Base-by-base conservation (phyloP, 1,140 invertebrate genomes). In the Sinonovacula constricta region DNA sequence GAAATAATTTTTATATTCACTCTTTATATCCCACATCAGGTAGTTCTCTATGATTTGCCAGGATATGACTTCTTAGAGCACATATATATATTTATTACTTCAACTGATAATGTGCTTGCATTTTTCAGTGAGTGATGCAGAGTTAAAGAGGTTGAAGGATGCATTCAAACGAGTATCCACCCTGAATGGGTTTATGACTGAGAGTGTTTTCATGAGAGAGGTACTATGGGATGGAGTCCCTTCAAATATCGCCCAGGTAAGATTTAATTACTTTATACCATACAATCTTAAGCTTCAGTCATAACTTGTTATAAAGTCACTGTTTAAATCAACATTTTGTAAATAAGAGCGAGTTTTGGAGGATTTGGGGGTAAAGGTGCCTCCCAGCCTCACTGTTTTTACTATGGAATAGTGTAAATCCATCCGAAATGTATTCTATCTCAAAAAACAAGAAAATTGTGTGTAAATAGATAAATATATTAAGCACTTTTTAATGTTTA, bases 141-240 rank as follows among this genome's bases (percentile, higher is more conserved):
- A 97, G 90, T 91, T 95, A 79, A 94, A 94, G 87, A 92, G 96
- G 72, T 92, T 97, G 49, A 94, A 94, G 86, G 96, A 97, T 91
- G 95, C 96, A 34, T 97, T 97, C 89, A 96, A 96, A 88, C 93
- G 95, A 85, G 93, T 94, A 79, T 94, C 95, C 28, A 94, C 94
- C 67, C 91, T 94, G 33, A 94, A 93, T 85, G 94, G 94, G 36
- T 92, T 93, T 71, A 93, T 97, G 87, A 94, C 94, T 69, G 93
- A 95, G 80, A 93, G 93, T 82, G 93, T 94, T 1, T 97, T 97
- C 88, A 93, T 94, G 31, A 93, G 94, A 88, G 95, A 97, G 90
- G 95, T 97, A 7, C 91, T 97, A 51, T 95, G 95, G 80, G 95
- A 96, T 88, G 94, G 94, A 57, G 95, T 97, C 14, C 96, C 96